Percentiles rank a stretch among this genome's conserved stretches.
phyloP scores from a whole-genome alignment of 2,797 vertebrate genomes.

The Lutjanus campechanus region DNA sequence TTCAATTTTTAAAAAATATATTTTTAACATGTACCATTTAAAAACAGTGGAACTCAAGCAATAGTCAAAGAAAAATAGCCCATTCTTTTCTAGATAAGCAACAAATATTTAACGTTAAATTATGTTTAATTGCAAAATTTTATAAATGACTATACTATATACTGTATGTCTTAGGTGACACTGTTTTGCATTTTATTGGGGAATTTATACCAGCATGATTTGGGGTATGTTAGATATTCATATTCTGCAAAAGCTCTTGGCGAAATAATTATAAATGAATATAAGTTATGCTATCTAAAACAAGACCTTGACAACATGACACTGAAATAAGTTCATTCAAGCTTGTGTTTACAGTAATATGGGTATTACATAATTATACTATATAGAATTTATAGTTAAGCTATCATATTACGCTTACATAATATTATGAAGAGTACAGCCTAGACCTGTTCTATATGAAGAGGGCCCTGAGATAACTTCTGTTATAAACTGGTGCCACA shows the following conservation, averaged over 20 bases:
- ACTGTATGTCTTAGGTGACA: not conserved
- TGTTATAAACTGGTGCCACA: too few species aligned
- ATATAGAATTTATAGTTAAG: too few species aligned
- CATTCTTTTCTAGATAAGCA: not conserved
- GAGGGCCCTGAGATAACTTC: too few species aligned
- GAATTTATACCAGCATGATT: not conserved
- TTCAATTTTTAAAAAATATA: not conserved
- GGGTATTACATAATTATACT: not conserved
- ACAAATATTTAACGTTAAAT: not conserved
- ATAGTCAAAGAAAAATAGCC: not conserved
- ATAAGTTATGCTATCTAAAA: too few species aligned
- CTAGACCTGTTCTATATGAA: too few species aligned
- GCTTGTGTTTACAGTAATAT: not conserved
- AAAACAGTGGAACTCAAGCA: not conserved
- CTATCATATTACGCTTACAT: constrained; percentile 4
- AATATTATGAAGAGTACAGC: too few species aligned
- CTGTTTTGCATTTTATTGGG: not conserved
- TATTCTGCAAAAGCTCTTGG: not conserved
- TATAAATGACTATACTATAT: not conserved
- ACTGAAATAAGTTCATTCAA: not conserved
- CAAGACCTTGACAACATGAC: not conserved
- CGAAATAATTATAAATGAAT: too few species aligned
- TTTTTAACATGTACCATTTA: not conserved
- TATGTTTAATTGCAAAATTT: not conserved
- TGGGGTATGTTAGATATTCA: not conserved